Base-by-base conservation (phyloP, 2,888 invertebrate genomes). In the Nebria salina region DNA sequence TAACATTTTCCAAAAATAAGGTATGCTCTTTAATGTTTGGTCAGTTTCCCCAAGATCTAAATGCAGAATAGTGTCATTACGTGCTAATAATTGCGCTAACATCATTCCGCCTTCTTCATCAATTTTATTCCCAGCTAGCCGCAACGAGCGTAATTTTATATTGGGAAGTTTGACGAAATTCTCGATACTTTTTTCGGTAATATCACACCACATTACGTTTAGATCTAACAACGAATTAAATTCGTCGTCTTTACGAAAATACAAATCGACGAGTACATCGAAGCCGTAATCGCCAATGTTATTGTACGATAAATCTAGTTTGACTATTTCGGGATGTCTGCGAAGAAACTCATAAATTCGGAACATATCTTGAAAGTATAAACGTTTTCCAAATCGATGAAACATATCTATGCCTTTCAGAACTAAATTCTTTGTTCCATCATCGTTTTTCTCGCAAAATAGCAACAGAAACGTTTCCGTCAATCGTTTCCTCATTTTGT, bases 111-210 rank as follows among this genome's bases (percentile, higher is more conserved):
- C 91, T 88, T 89, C 87, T 0, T 88, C 87, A 0, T 92, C 92
- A 41, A 93, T 87, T 85, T 91, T 89, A 84, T 93, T 93, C 0
- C 93, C 93, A 83, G 91, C 92, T 0, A 93, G 81, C 84, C 91
- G 87, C 1, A 93, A 85, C 82, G 90, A 90, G 84, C 89, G 89
- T 0, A 93, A 84, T 26, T 88, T 89, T 0, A 93, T 82, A 68
- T 86, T 83, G 82, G 80, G 20, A 82, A 82, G 7, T 83, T 82
- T 13, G 84, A 84, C 72, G 85, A 7, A 84, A 82, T 11, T 83
- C 84, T 1, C 20, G 20, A 91, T 87, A 0, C 91, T 91, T 66
- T 84, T 82, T 7, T 88, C 88, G 0, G 89, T 88, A 65, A 93
- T 86, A 73, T 91, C 87, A 83, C 93, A 93, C 78, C 91, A 90